phyloP scores from a whole-genome alignment of 2,888 invertebrate genomes.

The Heliconius ethilla region DNA sequence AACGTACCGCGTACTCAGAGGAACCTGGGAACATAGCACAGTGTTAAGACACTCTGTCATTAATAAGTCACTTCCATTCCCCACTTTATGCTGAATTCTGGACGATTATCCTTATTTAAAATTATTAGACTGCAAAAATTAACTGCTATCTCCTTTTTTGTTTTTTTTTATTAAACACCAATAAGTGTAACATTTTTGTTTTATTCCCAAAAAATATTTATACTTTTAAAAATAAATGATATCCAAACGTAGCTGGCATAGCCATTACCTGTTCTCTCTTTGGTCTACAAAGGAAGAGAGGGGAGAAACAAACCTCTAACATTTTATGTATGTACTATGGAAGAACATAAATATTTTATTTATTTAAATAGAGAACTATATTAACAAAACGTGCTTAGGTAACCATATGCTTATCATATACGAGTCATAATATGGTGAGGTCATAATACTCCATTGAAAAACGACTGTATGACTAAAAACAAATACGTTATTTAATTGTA shows the following conservation, averaged over 20 bases:
- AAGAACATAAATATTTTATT: background rate
- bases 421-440: background rate
- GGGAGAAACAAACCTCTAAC: background rate
- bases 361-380: background rate
- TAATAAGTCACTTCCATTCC: too few species aligned
- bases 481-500: too few species aligned
- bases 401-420: background rate
- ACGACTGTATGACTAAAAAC: background rate
- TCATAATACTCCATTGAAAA: background rate
- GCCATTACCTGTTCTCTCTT: too few species aligned
- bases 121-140: background rate
- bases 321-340: background rate
- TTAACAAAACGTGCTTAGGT: background rate
- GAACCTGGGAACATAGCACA: too few species aligned
- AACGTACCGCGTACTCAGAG: too few species aligned
- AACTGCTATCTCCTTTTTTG: background rate
- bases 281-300: background rate
- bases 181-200: background rate
- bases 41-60: too few species aligned
- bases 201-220: background rate
- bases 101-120: too few species aligned
- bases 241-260: background rate
- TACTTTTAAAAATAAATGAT: background rate
- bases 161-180: background rate
- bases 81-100: too few species aligned